Evolutionary conservation across 2,113 vertebrate species (phyloP), one percentile per base, ranked within the genome.

Genomic region (Engystomops pustulosus): DNA sequence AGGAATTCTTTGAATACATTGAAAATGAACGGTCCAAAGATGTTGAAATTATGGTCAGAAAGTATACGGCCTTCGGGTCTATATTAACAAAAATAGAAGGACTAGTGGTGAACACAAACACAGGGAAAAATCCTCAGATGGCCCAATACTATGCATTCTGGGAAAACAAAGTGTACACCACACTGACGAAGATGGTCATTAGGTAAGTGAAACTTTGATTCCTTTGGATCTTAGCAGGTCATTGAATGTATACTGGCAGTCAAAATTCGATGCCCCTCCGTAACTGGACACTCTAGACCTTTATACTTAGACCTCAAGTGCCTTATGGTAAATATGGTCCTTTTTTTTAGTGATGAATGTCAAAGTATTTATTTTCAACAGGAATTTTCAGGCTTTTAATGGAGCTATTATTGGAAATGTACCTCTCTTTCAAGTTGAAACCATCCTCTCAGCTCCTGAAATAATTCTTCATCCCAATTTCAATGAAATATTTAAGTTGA

Each of bases 301-400:
- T n/a, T n/a, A n/a, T n/a, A n/a, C n/a, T n/a, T n/a, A n/a, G n/a
- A n/a, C n/a, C n/a, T n/a, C n/a, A n/a, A n/a, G n/a, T n/a, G n/a
- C n/a, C n/a, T n/a, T n/a, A n/a, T n/a, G n/a, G n/a, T n/a, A n/a
- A n/a, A n/a, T n/a, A n/a, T n/a, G n/a, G n/a, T n/a, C n/a, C n/a
- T n/a, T n/a, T n/a, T n/a, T n/a, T n/a, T n/a, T n/a, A n/a, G n/a
- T n/a, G n/a, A n/a, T n/a, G n/a, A n/a, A n/a, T n/a, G 38, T 27
- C 30, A 23, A 41, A n/a, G 20, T 41, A 17, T 68, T 79, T 41
- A 6, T 6, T 86, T 88, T 62, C 69, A 23, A 12, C 55, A 99
- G 98, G 91, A 99, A 96, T 87, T 86, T 97, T 41, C 94, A 95
- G 67, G 68, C 88, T 77, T 97, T 99, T 86, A 96, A 94, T 87